Conservation (phyloP, 2,113 vertebrate species). For the Puntigrus tetrazona region DNA sequence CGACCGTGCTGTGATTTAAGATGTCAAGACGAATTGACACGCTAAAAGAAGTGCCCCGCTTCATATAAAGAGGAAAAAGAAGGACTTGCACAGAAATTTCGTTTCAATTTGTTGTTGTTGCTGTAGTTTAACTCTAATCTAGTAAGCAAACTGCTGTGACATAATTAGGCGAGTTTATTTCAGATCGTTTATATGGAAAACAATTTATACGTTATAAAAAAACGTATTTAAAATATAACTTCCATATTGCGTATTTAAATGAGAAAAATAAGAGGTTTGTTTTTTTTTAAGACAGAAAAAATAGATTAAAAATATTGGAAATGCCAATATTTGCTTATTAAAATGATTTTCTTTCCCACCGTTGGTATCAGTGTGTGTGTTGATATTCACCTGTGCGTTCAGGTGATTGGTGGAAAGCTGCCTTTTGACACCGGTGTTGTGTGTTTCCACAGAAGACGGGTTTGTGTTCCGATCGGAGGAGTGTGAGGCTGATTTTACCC, state of each 20-base stretch:
- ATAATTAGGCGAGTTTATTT: neutral
- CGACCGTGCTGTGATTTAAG: conserved; percentile 22
- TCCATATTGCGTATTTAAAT: no score
- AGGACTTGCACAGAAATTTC: neutral
- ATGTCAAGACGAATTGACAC: conserved; percentile 38
- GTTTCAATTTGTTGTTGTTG: neutral
- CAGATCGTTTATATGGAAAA: neutral
- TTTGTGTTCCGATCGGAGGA: conserved; percentile 79
- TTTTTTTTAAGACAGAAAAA: no score
- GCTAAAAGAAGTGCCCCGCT: conserved; percentile 2
- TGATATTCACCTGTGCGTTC: neutral
- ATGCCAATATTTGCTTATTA: no score
- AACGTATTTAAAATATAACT: no score
- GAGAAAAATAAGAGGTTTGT: no score
- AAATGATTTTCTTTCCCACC: neutral
- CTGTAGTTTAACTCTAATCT: neutral
- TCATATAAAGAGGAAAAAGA: neutral
- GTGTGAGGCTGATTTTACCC: conserved; percentile 73
- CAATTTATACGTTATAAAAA: neutral
- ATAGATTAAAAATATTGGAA: no score
- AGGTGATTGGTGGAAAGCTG: neutral
- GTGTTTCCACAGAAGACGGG: conserved; percentile 71
- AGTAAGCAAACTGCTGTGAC: neutral
- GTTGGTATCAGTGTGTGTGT: neutral
- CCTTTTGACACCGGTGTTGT: neutral